Conservation (phyloP, 1,140 invertebrate genomes). For the Pygmarrhopalites habei region DNA sequence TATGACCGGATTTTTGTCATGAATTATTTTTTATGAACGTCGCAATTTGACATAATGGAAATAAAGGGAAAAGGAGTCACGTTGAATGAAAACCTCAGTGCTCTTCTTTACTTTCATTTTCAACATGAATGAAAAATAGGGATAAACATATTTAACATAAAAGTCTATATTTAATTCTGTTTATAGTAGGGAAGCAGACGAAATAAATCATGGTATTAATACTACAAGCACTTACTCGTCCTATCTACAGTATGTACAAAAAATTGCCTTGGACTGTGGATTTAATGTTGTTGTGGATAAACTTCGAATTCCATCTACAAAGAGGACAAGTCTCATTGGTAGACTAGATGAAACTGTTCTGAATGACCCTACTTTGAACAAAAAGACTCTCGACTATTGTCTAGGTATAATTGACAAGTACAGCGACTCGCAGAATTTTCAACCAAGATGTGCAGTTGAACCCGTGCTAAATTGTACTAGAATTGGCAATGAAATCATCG, state of each 20-base stretch:
- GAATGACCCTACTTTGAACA: background rate
- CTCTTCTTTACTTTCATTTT: no score
- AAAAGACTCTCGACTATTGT: background rate
- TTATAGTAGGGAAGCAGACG: no score
- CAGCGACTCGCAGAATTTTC: conserved; percentile 46
- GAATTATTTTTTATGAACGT: no score
- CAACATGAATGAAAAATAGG: no score
- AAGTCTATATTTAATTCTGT: no score
- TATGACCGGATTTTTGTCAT: no score
- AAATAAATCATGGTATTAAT: no score
- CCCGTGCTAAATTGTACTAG: conserved; percentile 78
- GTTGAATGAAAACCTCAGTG: no score
- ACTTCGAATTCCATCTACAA: conserved; percentile 91
- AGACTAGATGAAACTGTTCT: conserved; percentile 31
- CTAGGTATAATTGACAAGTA: background rate
- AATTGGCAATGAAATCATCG: conserved; percentile 59
- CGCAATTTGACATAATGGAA: no score
- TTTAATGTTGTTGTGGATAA: conserved; percentile 70
- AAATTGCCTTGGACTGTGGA: conserved; percentile 63
- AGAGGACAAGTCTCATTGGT: conserved; percentile 76
- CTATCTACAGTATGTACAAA: conserved; percentile 70
- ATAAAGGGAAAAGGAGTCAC: no score
- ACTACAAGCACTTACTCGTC: conserved; percentile 66
- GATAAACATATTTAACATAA: no score
- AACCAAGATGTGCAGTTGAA: conserved; percentile 58